Conservation (phyloP, 2,888 invertebrate genomes). For the Poecilobothrus nobilitatus region DNA sequence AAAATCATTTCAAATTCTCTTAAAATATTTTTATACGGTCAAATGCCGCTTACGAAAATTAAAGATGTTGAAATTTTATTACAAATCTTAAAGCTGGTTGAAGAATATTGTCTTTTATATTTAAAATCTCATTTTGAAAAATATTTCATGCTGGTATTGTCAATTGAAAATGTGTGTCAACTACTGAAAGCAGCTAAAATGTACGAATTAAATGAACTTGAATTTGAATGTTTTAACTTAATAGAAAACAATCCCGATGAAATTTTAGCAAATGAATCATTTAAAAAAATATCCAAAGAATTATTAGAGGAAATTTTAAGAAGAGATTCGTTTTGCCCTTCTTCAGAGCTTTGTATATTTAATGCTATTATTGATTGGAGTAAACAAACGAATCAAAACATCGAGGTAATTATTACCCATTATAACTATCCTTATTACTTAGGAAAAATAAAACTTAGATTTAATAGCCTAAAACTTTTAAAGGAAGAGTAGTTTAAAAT, state of each 20-base stretch:
- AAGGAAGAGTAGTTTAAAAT: too few relatives aligned
- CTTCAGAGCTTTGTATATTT: conserved; percentile 92
- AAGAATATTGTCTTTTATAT: conserved; percentile 92
- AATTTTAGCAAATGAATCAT: conserved; percentile 75
- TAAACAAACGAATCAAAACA: conserved; percentile 55
- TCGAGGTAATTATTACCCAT: not conserved
- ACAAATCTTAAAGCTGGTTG: conserved; percentile 75
- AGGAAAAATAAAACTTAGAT: too few relatives aligned
- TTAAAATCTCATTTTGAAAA: conserved; percentile 87
- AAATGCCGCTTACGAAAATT: conserved; percentile 51
- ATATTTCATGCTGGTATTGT: conserved; percentile 80
- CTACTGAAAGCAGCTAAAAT: conserved; percentile 81
- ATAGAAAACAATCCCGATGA: conserved; percentile 84
- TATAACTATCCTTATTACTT: too few relatives aligned
- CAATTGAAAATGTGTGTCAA: conserved; percentile 84
- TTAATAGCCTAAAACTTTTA: too few relatives aligned
- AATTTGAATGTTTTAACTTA: conserved; percentile 77
- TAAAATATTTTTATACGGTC: conserved; percentile 92
- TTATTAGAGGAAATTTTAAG: conserved; percentile 75
- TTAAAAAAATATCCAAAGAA: conserved; percentile 68
- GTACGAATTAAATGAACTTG: conserved; percentile 57
- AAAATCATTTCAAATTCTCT: conserved; percentile 76
- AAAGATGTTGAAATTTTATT: conserved; percentile 58
- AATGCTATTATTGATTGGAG: conserved; percentile 82
- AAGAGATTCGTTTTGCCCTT: conserved; percentile 85